Percentiles rank a stretch among this genome's conserved stretches.
phyloP scores from a whole-genome alignment of 1,140 invertebrate genomes.

The Subanguina moxae region DNA sequence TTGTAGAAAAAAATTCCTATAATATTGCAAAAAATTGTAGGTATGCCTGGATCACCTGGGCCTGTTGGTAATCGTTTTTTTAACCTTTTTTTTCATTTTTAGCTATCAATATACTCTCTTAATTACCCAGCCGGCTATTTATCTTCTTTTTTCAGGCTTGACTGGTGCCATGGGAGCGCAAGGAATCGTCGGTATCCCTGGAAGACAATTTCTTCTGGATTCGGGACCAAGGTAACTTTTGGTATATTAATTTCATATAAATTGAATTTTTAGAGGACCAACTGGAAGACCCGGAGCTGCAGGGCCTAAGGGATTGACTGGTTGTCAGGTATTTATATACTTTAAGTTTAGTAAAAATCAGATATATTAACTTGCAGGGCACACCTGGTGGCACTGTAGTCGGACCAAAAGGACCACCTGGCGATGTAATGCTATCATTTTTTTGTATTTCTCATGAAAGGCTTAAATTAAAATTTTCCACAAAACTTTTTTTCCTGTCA shows the following conservation, averaged over 20 bases:
- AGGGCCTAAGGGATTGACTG: slow-evolving; percentile 29
- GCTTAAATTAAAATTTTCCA: too few species aligned
- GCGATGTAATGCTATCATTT: slow-evolving; percentile 22
- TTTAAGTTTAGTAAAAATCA: too few species aligned
- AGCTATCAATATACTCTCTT: background rate
- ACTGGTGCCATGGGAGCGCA: slow-evolving; percentile 29
- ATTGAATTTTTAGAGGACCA: slow-evolving; percentile 13
- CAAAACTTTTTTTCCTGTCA: too few species aligned
- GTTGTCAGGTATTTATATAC: slow-evolving; percentile 14
- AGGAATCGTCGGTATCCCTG: slow-evolving; percentile 21
- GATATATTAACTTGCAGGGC: background rate
- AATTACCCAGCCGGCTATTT: too few species aligned
- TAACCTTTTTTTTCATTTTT: background rate
- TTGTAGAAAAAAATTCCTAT: too few species aligned
- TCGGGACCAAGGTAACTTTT: slow-evolving; percentile 18
- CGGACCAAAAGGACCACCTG: slow-evolving; percentile 29
- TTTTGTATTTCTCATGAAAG: too few species aligned
- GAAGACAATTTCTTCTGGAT: slow-evolving; percentile 26
- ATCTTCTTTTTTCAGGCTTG: background rate
- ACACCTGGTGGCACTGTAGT: slow-evolving; percentile 25
- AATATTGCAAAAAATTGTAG: too few species aligned
- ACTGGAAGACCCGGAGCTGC: slow-evolving; percentile 25
- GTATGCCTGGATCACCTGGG: slow-evolving; percentile 33
- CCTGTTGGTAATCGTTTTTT: slow-evolving; percentile 18
- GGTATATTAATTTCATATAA: background rate